Evolutionary conservation across 1,140 invertebrate genomes (phyloP).

Genomic region (Drosophila aff.): DNA sequence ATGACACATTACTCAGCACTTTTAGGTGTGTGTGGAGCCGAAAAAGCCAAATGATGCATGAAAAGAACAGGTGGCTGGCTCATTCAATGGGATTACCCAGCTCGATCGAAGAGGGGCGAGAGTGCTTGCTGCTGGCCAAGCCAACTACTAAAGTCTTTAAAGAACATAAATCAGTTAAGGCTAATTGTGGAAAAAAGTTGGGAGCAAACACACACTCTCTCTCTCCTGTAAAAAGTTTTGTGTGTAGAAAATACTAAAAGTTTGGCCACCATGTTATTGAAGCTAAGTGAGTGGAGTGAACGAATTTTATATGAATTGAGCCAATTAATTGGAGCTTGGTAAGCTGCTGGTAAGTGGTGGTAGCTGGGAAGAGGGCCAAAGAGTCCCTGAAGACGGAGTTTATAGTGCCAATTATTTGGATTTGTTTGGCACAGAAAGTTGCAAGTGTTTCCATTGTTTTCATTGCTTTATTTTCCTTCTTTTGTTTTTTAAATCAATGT

Average conservation of each 20-base stretch:
- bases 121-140: neutral
- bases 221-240: slow-evolving; percentile 16
- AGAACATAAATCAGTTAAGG: slow-evolving; percentile 48
- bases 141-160: slow-evolving; percentile 36
- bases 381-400: neutral
- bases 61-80: slow-evolving; percentile 65
- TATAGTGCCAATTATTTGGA: slow-evolving; percentile 12
- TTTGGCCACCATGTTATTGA: slow-evolving; percentile 23
- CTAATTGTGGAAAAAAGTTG: slow-evolving; percentile 43
- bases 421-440: slow-evolving; percentile 4
- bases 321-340: slow-evolving; percentile 32
- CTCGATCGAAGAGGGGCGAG: slow-evolving; percentile 17
- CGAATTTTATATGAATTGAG: slow-evolving; percentile 37
- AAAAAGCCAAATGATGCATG: slow-evolving; percentile 65
- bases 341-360: slow-evolving; percentile 18
- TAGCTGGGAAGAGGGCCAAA: neutral
- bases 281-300: slow-evolving; percentile 37
- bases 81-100: slow-evolving; percentile 45
- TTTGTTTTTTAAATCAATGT: too few species aligned
- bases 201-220: slow-evolving; percentile 2
- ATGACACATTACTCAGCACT: slow-evolving; percentile 69
- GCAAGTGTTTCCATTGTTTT: slow-evolving; percentile 8
- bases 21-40: slow-evolving; percentile 9
- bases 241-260: slow-evolving; percentile 29
- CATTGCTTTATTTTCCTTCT: neutral